Base-by-base conservation (phyloP, 2,113 vertebrate genomes). In the Cephalopterus ornatus region DNA sequence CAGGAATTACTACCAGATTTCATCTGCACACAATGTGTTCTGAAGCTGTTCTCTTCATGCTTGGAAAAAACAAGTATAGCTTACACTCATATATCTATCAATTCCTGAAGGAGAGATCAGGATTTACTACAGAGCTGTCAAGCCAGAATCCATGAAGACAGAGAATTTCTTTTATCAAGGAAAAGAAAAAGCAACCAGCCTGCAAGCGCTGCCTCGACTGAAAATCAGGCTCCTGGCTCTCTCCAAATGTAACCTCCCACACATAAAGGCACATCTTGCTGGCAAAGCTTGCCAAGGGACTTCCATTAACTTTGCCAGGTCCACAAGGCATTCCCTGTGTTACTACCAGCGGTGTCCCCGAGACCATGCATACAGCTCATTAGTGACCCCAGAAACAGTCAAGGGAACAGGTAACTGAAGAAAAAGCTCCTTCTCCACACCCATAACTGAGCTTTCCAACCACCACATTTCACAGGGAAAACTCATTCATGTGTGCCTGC, bases 61-160 rank as follows among this genome's bases (percentile, higher is more conserved):
- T 73, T 67, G 59, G 68, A 94, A 91, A 96, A 90, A 71, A 88
- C 16, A 52, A 77, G 79, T 55, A 88, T 44, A 73, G 70, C 91
- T 94, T 91, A 86, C 46, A 2, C 42, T 97, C 93, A 90, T 33
- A 66, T 94, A 95, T 91, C 86, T 92, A 94, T 93, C 88, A 73
- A 41, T 86, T 93, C 95, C 88, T 61, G 88, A 89, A 96, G 85
- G 78, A 65, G 61, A 93, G 66, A 85, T n/a, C 9, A 26, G 53
- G 78, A 70, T 96, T 94, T 87, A 90, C 71, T 87, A 92, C 65
- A 44, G 80, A 96, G 79, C n/a, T 70, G 73, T 66, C 49, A 53
- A 87, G 81, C 68, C 89, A 63, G 91, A 97, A 97, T 39, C 80
- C 44, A 50, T 55, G 72, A 89, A 91, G 85, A 80, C 33, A 66